Evolutionary conservation across 37 sponge, comb jelly and placozoan species (phyloP).

Genomic region (Diacarnus erythraeanus): DNA sequence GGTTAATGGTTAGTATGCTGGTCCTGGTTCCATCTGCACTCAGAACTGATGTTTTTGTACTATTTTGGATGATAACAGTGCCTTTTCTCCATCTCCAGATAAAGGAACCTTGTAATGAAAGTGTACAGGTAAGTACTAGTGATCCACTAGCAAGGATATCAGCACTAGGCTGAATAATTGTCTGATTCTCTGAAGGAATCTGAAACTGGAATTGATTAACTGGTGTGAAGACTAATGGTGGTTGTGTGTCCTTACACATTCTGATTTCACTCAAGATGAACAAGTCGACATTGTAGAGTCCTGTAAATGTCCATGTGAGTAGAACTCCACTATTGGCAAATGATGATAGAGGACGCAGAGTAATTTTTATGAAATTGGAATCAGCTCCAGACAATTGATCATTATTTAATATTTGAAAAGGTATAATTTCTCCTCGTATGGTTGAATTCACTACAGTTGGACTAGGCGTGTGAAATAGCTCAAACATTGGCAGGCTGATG

Average conservation of each 20-base stretch:
- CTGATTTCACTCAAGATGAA: slow-evolving; percentile 43
- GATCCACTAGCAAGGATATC: slow-evolving; percentile 14
- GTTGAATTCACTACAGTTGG: neutral
- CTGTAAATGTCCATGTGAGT: slow-evolving; percentile 8
- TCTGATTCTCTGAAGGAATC: neutral
- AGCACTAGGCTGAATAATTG: neutral
- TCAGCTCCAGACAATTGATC: slow-evolving; percentile 10
- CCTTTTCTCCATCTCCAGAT: slow-evolving; percentile 35
- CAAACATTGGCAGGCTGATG: slow-evolving; percentile 28
- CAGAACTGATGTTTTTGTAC: neutral
- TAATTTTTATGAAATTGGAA: neutral
- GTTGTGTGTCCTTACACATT: slow-evolving; percentile 8
- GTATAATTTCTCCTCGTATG: neutral
- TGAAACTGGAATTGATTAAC: slow-evolving; percentile 1
- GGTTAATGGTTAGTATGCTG: slow-evolving; percentile 24
- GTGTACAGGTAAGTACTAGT: slow-evolving; percentile 25
- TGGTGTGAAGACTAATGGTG: neutral
- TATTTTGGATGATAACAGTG: neutral
- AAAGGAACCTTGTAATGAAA: slow-evolving; percentile 12
- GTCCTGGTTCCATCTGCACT: slow-evolving; percentile 33
- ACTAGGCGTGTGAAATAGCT: neutral
- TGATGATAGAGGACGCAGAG: neutral
- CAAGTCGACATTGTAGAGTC: slow-evolving; percentile 28
- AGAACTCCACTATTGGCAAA: neutral
- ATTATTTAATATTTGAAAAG: slow-evolving; percentile 12